Evolutionary conservation across 2,797 vertebrate genomes (phyloP).

Genomic region (Aldrovandia affinis): DNA sequence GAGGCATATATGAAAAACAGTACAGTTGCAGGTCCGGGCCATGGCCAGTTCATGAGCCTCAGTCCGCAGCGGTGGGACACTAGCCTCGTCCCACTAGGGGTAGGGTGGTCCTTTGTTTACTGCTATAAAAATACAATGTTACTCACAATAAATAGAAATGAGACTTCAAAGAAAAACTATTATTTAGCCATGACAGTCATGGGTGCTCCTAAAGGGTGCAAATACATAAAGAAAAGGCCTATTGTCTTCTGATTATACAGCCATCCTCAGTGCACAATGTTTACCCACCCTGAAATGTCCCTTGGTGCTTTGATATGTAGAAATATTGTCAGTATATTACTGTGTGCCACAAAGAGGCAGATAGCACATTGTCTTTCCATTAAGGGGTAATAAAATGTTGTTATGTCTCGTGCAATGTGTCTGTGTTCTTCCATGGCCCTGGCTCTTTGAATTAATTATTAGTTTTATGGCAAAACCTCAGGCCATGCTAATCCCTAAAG

Average conservation of each 20-base stretch:
- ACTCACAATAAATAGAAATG: too few relatives aligned
- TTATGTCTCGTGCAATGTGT: slow-evolving; percentile 42
- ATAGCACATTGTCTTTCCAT: neutral
- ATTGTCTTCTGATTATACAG: neutral
- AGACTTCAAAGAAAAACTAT: neutral
- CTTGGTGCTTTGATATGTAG: neutral
- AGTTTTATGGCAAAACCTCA: slow-evolving; percentile 82
- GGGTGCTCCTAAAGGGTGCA: neutral
- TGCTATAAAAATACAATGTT: too few relatives aligned
- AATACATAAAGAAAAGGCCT: neutral
- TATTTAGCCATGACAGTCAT: neutral
- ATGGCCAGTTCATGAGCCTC: too few relatives aligned
- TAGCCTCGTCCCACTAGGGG: too few relatives aligned
- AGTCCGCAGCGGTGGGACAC: too few relatives aligned
- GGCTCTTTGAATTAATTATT: slow-evolving; percentile 89
- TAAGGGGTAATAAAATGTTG: slow-evolving; percentile 11
- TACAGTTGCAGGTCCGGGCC: too few relatives aligned
- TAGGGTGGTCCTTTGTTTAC: too few relatives aligned
- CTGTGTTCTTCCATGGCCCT: slow-evolving; percentile 69
- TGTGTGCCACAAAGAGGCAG: neutral
- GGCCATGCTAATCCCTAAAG: slow-evolving; percentile 81
- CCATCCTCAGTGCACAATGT: neutral
- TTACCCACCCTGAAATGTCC: neutral
- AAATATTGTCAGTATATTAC: neutral
- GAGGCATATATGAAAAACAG: too few relatives aligned